These are phyloP conservation scores for Sebastes hubbsi DNA, from an alignment of 2,797 vertebrate genomes.

Conservation along the genomic window DNA sequence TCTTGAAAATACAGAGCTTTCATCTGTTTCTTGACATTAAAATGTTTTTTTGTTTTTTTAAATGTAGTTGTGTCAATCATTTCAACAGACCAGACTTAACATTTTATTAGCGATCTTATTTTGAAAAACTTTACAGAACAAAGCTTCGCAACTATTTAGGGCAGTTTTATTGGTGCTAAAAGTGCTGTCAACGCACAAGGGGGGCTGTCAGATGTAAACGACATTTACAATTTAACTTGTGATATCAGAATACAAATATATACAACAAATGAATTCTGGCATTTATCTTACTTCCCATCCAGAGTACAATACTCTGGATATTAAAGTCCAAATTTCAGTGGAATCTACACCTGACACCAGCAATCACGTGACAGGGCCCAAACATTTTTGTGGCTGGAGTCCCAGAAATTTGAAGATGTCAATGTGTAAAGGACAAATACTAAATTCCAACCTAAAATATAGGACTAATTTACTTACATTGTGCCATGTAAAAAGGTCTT, in stretches of 20 bases:
- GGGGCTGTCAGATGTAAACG: constrained; percentile 29
- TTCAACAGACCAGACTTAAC: background rate
- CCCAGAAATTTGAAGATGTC: constrained; percentile 4
- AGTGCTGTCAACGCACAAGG: constrained; percentile 18
- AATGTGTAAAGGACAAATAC: constrained; percentile 3
- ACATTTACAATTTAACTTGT: constrained; percentile 34
- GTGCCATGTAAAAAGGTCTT: constrained; percentile 33
- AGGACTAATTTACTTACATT: constrained; percentile 30
- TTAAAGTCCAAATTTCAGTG: constrained; percentile 8
- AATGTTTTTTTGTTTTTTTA: background rate
- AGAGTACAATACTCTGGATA: background rate
- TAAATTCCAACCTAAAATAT: constrained; percentile 42
- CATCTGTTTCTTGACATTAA: background rate
- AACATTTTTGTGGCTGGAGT: constrained; percentile 10
- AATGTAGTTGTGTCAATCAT: background rate
- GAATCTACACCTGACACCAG: background rate
- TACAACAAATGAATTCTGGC: constrained; percentile 49
- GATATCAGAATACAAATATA: constrained; percentile 70
- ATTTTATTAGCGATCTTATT: background rate
- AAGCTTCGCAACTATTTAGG: background rate
- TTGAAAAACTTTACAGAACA: constrained; percentile 1
- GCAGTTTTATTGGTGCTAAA: constrained; percentile 50
- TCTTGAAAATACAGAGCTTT: background rate
- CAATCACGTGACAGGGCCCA: background rate
- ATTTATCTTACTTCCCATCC: constrained; percentile 15